phyloP scores from a whole-genome alignment of 2,888 invertebrate genomes.

The Onchidella celtica region DNA sequence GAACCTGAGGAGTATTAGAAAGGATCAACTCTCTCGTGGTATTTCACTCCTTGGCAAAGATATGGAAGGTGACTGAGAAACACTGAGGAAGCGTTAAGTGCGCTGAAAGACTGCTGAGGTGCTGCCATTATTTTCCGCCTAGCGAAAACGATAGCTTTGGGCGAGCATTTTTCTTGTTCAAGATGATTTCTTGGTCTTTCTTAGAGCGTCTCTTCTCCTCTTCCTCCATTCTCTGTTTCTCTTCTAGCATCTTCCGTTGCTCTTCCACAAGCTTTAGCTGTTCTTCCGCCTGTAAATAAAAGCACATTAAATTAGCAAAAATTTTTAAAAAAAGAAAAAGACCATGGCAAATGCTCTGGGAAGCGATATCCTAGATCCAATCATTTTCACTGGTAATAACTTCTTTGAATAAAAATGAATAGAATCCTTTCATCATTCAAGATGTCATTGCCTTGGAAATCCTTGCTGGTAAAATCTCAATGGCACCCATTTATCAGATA shows the following conservation, averaged over 20 bases:
- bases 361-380: too few relatives aligned
- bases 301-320: not conserved
- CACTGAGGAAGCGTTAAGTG: not conserved
- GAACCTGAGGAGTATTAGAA: not conserved
- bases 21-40: too few relatives aligned
- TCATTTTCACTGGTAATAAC: too few relatives aligned
- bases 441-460: too few relatives aligned
- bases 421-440: too few relatives aligned
- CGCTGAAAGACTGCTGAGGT: not conserved
- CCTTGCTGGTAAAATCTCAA: too few relatives aligned
- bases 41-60: too few relatives aligned
- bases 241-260: slow-evolving; percentile 94
- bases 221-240: slow-evolving; percentile 93
- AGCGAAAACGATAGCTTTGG: slow-evolving; percentile 92
- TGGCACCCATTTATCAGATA: too few relatives aligned
- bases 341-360: too few relatives aligned
- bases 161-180: slow-evolving; percentile 95
- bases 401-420: too few relatives aligned
- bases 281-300: slow-evolving; percentile 91
- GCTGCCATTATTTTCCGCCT: slow-evolving; percentile 53
- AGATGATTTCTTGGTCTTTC: slow-evolving; percentile 97
- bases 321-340: too few relatives aligned
- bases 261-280: slow-evolving; percentile 97
- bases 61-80: not conserved
- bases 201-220: slow-evolving; percentile 95